Evolutionary conservation across 2,113 vertebrate species (phyloP).

Genomic region (Himantopus leucocephalus): DNA sequence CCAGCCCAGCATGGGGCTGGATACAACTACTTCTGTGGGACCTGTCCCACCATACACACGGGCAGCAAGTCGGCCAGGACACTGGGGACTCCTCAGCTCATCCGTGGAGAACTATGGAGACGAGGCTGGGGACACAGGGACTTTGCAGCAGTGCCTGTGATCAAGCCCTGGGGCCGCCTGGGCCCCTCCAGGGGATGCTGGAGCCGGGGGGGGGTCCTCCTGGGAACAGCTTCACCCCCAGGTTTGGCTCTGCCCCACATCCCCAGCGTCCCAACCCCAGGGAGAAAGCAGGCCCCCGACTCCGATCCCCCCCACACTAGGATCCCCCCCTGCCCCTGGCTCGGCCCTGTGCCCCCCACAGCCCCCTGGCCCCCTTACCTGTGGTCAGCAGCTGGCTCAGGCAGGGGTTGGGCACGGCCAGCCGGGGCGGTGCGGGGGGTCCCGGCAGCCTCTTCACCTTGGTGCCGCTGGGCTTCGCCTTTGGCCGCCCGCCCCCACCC

Average conservation of each 20-base stretch:
- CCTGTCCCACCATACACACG: accelerated
- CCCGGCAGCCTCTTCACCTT: constrained; percentile 31
- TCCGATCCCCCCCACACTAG: background rate
- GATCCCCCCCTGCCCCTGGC: background rate
- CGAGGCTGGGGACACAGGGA: background rate
- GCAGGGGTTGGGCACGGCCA: constrained; percentile 67
- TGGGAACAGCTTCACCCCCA: background rate
- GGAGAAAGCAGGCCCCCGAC: background rate
- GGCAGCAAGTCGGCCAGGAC: background rate
- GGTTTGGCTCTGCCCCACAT: background rate
- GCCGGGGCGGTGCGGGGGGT: background rate
- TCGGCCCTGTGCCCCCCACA: background rate
- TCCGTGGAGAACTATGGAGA: background rate
- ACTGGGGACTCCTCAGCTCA: background rate
- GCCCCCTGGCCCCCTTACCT: constrained; percentile 1
- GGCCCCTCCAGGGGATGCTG: background rate
- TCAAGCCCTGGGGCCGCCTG: background rate
- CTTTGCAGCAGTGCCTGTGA: accelerated
- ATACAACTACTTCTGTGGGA: background rate
- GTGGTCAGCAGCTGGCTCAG: constrained; percentile 83
- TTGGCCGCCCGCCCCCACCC: constrained; percentile 51
- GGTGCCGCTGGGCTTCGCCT: constrained; percentile 59
- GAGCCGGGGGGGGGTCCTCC: background rate
- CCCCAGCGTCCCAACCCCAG: background rate
- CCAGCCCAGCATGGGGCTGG: background rate